Evolutionary conservation across 2,888 invertebrate genomes (phyloP), one percentile per base, ranked within the genome.

Genomic region (Ennomos quercinarius): DNA sequence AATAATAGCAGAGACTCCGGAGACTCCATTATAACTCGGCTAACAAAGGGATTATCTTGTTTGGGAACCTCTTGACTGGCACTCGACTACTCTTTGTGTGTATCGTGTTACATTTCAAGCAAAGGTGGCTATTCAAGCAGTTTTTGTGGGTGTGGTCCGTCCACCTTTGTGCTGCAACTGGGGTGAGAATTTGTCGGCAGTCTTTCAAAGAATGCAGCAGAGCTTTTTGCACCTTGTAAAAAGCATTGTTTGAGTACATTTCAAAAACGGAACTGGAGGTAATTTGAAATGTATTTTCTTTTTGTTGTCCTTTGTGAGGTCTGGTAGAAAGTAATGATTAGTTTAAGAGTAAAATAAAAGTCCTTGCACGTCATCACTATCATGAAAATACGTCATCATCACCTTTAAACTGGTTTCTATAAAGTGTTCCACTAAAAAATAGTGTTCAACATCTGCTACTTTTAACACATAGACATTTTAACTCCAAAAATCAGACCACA

Each of bases 1-100:
- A 87, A 89, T 87, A 87, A 87, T 87, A 83, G 83, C 77, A 59
- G 73, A 77, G 80, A 84, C 84, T 78, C 83, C 61, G 75, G 81
- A 86, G 86, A 84, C 78, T 80, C 87, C 84, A 87, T 89, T 88
- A 89, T 87, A 85, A 83, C 83, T 77, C 80, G 78, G 78, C 84
- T 85, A 87, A 89, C 89, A 89, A 89, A 85, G 87, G 87, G 87
- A 89, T 89, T 89, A 89, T 91, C 89, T 88, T 90, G 90, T 91
- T 91, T 89, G 88, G 86, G 87, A 89, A 88, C 88, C 89, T 90
- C 90, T 91, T 89, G 90, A 89, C 89, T 85, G 84, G 81, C 83
- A 83, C 87, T 89, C 85, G 81, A 79, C 77, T 77, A 80, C 76
- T 78, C 83, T 83, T 84, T 81, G 80, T 83, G 80, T 85, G 80